These are phyloP conservation scores for Gobionotothen gibberifrons DNA, from an alignment of 2,797 vertebrate species.

Conservation along the genomic window DNA sequence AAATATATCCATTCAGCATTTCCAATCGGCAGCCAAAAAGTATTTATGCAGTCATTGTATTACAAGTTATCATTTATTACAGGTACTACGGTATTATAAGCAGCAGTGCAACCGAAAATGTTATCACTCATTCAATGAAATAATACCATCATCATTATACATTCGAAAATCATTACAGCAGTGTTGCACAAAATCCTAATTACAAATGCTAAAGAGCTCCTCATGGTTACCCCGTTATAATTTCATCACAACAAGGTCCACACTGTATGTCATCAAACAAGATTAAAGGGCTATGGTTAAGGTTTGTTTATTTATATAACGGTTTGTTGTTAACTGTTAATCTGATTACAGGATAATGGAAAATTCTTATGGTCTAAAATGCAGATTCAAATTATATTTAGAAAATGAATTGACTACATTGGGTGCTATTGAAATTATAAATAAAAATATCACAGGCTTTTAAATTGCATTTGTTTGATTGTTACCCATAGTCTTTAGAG, in stretches of 20 bases:
- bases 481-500: background rate
- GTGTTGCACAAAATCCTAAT: background rate
- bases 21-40: background rate
- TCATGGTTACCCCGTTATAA: background rate
- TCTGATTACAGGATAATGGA: background rate
- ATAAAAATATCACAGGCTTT: background rate
- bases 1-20: too few species aligned
- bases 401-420: background rate
- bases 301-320: too few species aligned
- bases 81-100: background rate
- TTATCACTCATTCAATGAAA: background rate
- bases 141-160: background rate
- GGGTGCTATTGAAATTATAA: background rate
- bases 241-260: background rate
- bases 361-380: background rate
- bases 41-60: background rate
- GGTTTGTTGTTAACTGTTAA: background rate
- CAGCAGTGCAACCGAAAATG: background rate
- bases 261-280: background rate
- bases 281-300: background rate
- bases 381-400: background rate
- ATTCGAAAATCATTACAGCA: slow-evolving; percentile 2
- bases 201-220: background rate
- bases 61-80: background rate
- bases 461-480: background rate